These are phyloP conservation scores for Noturus placidus DNA, from an alignment of 2,113 vertebrate species.

Conservation along the genomic window DNA sequence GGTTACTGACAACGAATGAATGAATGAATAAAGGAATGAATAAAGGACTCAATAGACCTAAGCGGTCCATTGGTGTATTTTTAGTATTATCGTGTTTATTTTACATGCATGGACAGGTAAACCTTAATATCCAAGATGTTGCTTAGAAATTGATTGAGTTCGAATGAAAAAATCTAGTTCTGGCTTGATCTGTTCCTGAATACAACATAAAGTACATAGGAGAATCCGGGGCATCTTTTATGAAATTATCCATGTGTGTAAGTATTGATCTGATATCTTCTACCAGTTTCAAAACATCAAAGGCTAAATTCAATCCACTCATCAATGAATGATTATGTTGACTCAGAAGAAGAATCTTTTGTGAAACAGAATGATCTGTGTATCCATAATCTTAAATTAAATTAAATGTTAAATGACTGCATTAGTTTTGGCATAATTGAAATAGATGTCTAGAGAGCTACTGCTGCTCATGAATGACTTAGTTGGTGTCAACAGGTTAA, in stretches of 20 bases:
- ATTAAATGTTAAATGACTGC: not conserved
- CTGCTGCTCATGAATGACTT: not conserved
- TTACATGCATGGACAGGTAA: not conserved
- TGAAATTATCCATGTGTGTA: not conserved
- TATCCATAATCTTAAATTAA: not conserved
- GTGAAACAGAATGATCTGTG: not conserved
- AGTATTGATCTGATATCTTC: not conserved
- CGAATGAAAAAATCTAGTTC: not conserved
- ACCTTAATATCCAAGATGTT: not conserved
- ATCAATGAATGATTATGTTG: not conserved
- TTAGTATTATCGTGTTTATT: not conserved
- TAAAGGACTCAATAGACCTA: not conserved
- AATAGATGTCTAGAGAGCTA: not conserved
- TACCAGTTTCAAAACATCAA: not conserved
- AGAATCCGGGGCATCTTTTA: not conserved
- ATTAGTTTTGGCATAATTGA: not conserved
- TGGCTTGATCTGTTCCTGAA: not conserved
- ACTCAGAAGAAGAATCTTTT: not conserved
- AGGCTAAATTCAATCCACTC: not conserved
- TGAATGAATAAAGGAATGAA: not conserved
- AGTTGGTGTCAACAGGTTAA: slow-evolving; percentile 8
- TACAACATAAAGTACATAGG: not conserved
- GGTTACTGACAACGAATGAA: not conserved
- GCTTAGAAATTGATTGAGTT: not conserved
- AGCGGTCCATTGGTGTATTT: not conserved